Evolutionary conservation across 2,888 invertebrate genomes (phyloP), one percentile per base, ranked within the genome.

Genomic region (Nemotelus nigrinus): DNA sequence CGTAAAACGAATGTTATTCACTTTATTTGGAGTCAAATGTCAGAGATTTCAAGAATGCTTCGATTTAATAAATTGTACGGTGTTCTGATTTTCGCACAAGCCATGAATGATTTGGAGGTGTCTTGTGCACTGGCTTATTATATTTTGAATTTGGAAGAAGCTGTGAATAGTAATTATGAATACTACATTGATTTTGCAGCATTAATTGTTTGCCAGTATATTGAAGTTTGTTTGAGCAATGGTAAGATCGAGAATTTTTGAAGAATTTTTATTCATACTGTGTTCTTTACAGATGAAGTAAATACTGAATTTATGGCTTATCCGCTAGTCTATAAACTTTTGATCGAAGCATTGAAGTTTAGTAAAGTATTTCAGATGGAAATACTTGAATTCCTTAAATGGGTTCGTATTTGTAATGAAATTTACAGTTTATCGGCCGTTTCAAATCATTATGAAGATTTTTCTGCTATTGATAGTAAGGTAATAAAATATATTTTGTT

Each of bases 151-250:
- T 81, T 84, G 1, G 78, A 83, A 47, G 83, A 84, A 43, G 84
- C 85, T 64, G 80, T 81, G 48, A 79, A 80, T 5, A 74, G 78
- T 1, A 86, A 85, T 79, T 81, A 81, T 39, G 80, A 82, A 25
- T 80, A 84, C 41, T 86, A 84, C 57, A 82, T 85, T 6, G 84
- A 83, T 53, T 81, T 87, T 58, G 85, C 83, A 2, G 78, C 85
- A 8, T 82, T 85, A 48, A 78, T 87, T 63, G 78, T 87, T 65
- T 81, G 81, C 2, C 87, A 87, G 79, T 85, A 87, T 79, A 85
- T 87, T n/a, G 44, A 77, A 58, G 25, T 77, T 25, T 64, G 3
- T 64, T 5, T 50, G 47, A 25, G 25, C 25, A 25, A 25, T 25
- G 25, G 25, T 25, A 25, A 25, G 25, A 25, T 25, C 25, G 25